Base-by-base conservation (phyloP, 2,888 invertebrate species). In the Ommatoiulus sabulosus region DNA sequence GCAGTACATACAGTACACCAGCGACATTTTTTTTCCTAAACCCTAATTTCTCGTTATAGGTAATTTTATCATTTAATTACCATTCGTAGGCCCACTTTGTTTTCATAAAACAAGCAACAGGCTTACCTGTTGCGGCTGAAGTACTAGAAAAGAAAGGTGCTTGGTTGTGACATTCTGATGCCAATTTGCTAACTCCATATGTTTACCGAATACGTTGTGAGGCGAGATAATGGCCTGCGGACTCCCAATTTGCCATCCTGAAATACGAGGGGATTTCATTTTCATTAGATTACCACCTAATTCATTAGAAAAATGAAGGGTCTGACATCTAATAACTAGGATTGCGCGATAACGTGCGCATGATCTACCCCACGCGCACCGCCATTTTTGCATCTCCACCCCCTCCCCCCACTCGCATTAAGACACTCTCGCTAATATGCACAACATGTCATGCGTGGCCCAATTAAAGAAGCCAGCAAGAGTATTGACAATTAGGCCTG, bases 401-500 rank as follows among this genome's bases (percentile, higher is more conserved):
- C n/a, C 4, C 15, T 52, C 63, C 63, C 63, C n/a, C 63, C 63
- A n/a, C 63, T 63, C 63, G 63, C 63, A 63, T 63, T n/a, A 63
- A 63, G 63, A 63, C 63, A 63, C 63, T 63, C 63, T 63, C 63
- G 3, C 63, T 63, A 63, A 63, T 63, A 63, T 63, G 63, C 63
- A 63, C 63, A 63, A 63, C 63, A 63, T 63, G 63, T 63, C 63
- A 63, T 17, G 63, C 63, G n/a, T 63, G 63, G 63, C 63, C 63
- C 63, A 63, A 63, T 63, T 63, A 63, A 63, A 63, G 63, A 63
- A 63, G 63, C 63, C 63, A 52, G 15, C 52, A n/a, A 63, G 63
- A 63, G n/a, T 63, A 63, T 63, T 63, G 63, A 63, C 63, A 63
- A 63, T 63, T 63, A 63, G 63, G 63, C 63, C n/a, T 63, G 63